phyloP scores from a whole-genome alignment of 1,140 invertebrate species.

The Magallana angulata region DNA sequence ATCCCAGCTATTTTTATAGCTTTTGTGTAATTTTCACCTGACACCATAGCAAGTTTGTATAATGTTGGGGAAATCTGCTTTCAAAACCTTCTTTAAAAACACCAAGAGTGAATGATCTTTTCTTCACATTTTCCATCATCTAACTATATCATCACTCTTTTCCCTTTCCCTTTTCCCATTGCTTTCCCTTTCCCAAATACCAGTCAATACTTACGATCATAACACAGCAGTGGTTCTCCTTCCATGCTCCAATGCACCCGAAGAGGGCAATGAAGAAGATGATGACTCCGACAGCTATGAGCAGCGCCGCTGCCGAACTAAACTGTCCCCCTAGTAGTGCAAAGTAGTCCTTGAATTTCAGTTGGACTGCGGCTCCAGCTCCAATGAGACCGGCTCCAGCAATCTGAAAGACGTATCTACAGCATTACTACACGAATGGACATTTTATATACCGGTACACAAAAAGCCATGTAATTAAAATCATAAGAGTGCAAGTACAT shows the following conservation, averaged over 20 bases:
- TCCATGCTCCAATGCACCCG: conserved; percentile 78
- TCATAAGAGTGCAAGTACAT: too few relatives aligned
- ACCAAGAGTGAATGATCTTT: too few relatives aligned
- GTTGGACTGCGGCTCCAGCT: conserved; percentile 75
- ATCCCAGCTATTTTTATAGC: too few relatives aligned
- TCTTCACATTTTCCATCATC: too few relatives aligned
- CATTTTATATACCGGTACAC: background rate
- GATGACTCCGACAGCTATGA: conserved; percentile 78
- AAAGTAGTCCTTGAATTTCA: conserved; percentile 74
- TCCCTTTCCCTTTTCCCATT: too few relatives aligned
- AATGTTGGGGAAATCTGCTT: too few relatives aligned
- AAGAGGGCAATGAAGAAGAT: conserved; percentile 78
- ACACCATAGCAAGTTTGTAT: too few relatives aligned
- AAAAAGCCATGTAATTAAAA: background rate
- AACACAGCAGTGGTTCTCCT: conserved; percentile 77
- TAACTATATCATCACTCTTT: too few relatives aligned
- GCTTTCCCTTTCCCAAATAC: too few relatives aligned
- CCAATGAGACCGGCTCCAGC: conserved; percentile 76
- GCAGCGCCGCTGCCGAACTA: conserved; percentile 74
- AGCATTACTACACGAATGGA: too few relatives aligned
- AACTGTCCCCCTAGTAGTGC: conserved; percentile 72
- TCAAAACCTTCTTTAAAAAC: too few relatives aligned
- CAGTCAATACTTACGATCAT: conserved; percentile 75
- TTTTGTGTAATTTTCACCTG: too few relatives aligned
- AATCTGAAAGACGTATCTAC: conserved; percentile 66